Base-by-base conservation (phyloP, 2,113 vertebrate species). In the Spheniscus mendiculus region DNA sequence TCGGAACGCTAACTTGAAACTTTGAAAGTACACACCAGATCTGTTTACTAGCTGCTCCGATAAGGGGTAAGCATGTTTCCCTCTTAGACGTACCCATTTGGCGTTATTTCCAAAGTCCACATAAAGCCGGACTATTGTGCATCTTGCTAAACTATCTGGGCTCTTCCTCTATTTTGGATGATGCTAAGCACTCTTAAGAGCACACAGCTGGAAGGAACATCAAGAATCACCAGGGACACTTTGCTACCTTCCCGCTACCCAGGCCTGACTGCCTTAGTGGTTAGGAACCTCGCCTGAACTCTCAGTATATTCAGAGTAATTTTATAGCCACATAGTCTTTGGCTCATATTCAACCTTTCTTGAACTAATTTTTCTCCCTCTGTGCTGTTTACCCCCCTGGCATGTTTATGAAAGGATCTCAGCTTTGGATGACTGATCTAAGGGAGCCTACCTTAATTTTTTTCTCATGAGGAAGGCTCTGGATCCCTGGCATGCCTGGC, bases 121-220 rank as follows among this genome's bases (percentile, higher is more conserved):
- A 5, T 11, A 40, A 55, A 58, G 10, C 11, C 47, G 29, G 40
- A 19, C 6, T 63, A 1, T 3, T 38, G 20, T 5, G 6, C 3
- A 0, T 34, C 38, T 67, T 12, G 4, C 45, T 58, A 17, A 80
- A 67, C 8, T 26, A 0, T 1, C 10, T 6, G 7, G 12, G 27
- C 26, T 74, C 74, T 34, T 66, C 29, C 32, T 73, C 26, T 19
- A 14, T n/a, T 53, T n/a, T 18, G 25, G n/a, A 8, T 38, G 32
- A 29, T 21, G 22, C 70, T 25, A 5, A 40, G 20, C 12, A 5
- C 10, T 45, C 14, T 13, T 14, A 9, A 30, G 13, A 44, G n/a
- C 42, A 27, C 55, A 38, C 26, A 82, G 12, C 21, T 13, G 26
- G 26, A 47, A 20, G 27, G 26, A 87, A 34, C 8, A 2, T 8